Evolutionary conservation across 2,797 vertebrate genomes (phyloP).

Genomic region (Spinibarbus caldwelli): DNA sequence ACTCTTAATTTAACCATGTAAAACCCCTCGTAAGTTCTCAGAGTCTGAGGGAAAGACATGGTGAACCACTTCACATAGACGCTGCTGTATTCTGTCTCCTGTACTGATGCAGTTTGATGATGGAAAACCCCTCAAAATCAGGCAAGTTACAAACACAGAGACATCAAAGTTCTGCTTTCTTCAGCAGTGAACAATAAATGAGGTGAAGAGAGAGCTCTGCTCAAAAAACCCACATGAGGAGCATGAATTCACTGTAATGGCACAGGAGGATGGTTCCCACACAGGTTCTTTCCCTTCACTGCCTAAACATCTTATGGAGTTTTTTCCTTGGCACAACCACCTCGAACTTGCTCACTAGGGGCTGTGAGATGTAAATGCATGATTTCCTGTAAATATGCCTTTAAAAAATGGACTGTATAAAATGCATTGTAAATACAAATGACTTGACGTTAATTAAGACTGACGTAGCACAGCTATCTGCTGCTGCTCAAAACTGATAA

Average conservation of each 20-base stretch:
- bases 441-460: not conserved
- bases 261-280: constrained; percentile 9
- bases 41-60: constrained; percentile 2
- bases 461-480: not conserved
- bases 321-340: not conserved
- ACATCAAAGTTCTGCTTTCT: not conserved
- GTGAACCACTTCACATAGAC: constrained; percentile 10
- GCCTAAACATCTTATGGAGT: not conserved
- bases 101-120: not conserved
- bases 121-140: constrained; percentile 37
- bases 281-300: not conserved
- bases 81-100: not conserved
- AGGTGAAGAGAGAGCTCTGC: constrained; percentile 9
- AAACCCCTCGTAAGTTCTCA: not conserved
- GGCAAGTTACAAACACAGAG: not conserved
- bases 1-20: not conserved
- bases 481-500: not conserved
- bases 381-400: not conserved
- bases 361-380: not conserved
- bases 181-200: not conserved
- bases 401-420: too few species aligned
- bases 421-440: too few species aligned
- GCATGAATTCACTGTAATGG: not conserved
- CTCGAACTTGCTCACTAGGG: not conserved
- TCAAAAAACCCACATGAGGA: constrained; percentile 20